Percentiles rank a stretch among this genome's conserved stretches.
phyloP scores from a whole-genome alignment of 2,113 vertebrate genomes.

The Heteronetta atricapilla region DNA sequence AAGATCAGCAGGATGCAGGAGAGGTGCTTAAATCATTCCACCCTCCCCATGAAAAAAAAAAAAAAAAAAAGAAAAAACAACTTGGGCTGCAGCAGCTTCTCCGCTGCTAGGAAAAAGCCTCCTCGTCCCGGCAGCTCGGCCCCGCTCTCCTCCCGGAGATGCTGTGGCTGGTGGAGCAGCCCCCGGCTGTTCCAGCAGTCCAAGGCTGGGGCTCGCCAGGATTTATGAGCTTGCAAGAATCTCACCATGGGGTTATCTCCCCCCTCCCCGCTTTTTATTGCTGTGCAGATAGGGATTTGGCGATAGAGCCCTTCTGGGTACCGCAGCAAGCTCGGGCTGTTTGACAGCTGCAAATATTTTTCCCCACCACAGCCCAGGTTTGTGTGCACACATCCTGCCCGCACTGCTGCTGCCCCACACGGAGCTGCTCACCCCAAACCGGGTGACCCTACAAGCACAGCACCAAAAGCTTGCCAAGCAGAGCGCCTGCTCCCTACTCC shows the following conservation, averaged over 20 bases:
- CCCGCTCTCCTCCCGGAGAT: not conserved
- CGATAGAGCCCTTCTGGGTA: not conserved
- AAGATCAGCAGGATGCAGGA: slow-evolving; percentile 27
- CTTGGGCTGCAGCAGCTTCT: slow-evolving; percentile 17
- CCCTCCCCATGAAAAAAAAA: not conserved
- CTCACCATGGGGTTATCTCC: not conserved
- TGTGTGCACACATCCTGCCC: not conserved
- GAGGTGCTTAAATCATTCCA: slow-evolving; percentile 58
- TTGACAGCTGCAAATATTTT: not conserved
- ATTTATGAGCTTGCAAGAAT: slow-evolving; percentile 33
- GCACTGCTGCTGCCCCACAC: fast-evolving
- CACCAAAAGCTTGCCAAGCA: not conserved
- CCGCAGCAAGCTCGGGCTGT: not conserved
- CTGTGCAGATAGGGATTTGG: not conserved
- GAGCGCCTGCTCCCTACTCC: not conserved
- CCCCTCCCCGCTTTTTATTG: not conserved
- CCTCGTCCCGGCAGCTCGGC: not conserved
- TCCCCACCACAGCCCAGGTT: not conserved
- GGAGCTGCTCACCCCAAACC: fast-evolving
- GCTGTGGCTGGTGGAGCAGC: not conserved
- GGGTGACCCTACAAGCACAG: not conserved
- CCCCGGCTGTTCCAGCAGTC: no score
- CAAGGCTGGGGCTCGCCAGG: not conserved
- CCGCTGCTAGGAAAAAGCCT: not conserved
- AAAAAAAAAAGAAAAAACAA: not conserved